A percentile compares a stretch with the other conserved stretches of the same genome.
Conservation (phyloP, 1,140 invertebrate species). For the Papilio dardanus region DNA sequence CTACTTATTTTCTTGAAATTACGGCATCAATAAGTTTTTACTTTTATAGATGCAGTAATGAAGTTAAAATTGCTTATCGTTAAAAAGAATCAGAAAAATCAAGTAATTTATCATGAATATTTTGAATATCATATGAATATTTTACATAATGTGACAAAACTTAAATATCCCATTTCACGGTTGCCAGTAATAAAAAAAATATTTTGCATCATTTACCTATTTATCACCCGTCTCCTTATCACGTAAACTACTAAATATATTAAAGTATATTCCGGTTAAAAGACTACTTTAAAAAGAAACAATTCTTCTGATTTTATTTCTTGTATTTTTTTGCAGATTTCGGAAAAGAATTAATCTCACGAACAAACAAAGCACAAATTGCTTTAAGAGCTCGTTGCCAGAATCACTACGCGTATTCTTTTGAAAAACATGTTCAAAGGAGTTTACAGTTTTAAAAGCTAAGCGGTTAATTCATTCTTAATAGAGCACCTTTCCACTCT, state of each 20-base stretch:
- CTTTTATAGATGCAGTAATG: constrained; percentile 34
- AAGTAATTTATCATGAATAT: no score
- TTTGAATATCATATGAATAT: no score
- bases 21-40: constrained; percentile 58
- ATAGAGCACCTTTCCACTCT: constrained; percentile 51
- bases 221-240: no score
- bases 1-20: constrained; percentile 61
- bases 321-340: neutral
- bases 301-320: neutral
- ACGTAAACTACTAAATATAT: no score
- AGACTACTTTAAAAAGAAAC: no score
- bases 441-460: constrained; percentile 65
- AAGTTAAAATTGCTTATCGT: neutral
- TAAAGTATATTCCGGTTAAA: no score
- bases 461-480: constrained; percentile 68
- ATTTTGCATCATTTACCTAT: neutral
- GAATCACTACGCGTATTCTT: constrained; percentile 52
- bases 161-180: no score
- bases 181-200: no score
- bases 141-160: no score
- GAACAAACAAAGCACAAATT: constrained; percentile 34
- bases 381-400: constrained; percentile 41
- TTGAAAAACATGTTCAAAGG: constrained; percentile 66
- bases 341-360: constrained; percentile 25
- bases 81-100: no score